Evolutionary conservation across 1,140 invertebrate genomes (phyloP), one percentile per base, ranked within the genome.

Genomic region (Dolichoris vasculosae): DNA sequence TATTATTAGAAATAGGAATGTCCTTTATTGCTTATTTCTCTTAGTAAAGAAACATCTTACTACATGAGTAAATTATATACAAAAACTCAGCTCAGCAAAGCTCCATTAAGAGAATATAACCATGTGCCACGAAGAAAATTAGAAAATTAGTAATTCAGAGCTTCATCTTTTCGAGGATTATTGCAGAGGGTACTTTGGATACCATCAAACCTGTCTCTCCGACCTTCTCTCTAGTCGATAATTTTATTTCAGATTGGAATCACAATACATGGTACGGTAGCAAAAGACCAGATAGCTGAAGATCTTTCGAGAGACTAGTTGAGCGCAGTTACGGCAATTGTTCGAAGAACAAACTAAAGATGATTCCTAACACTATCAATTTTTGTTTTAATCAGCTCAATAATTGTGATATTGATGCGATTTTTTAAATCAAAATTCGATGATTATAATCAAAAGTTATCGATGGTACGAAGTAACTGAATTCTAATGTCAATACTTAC

Each of bases 201-300:
- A 23, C 0, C 43, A 9, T 17, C 43, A 63, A 17, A 8, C 64
- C 48, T 30, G 43, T 77, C 77, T 23, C 55, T 77, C 40, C 38
- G 30, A 48, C 35, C 17, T 40, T 63, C 17, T 11, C n/a, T n/a
- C n/a, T n/a, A n/a, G n/a, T 69, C 43, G 71, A 48, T 71, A 63
- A 86, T 83, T 86, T 86, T 86, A 86, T 86, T 86, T 77, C 59
- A 86, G 85, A 86, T 86, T 86, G 69, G 85, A 26, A 67, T 80
- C 69, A 43, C 43, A n/a, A 43, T 43, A n/a, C 69, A 23, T 23
- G 30, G 30, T 69, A 63, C 30, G 48, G 26, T 79, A 79, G 46
- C 43, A 4, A 2, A 43, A 51, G 55, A 32, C 23, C 20, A 78
- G 83, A 77, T 77, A 26, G 82, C 80, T 23, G 15, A 0, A 26